Conservation (phyloP, 1,140 invertebrate species). For the Reticulitermes speratus region DNA sequence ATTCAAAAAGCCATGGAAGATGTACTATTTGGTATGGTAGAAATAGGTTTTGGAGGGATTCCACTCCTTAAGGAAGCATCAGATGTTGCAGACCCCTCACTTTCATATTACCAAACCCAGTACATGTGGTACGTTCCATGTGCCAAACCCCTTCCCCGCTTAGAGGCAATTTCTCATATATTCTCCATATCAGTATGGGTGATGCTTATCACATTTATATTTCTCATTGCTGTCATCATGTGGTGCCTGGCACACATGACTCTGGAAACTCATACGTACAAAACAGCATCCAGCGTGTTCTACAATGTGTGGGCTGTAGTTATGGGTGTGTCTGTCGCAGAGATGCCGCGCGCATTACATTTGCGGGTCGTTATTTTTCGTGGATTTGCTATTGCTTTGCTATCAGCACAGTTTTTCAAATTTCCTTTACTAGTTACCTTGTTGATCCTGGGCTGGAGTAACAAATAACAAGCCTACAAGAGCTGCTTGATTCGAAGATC, state of each 20-base stretch:
- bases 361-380: background rate
- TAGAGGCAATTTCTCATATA: background rate
- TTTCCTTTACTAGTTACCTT: background rate
- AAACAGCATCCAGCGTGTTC: background rate
- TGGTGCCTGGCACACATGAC: background rate
- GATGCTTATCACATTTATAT: background rate
- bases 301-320: background rate
- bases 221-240: background rate
- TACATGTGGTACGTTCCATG: background rate
- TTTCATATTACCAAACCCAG: background rate
- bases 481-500: background rate
- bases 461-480: background rate
- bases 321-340: background rate
- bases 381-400: background rate
- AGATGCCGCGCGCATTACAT: background rate
- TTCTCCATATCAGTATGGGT: background rate
- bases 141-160: background rate
- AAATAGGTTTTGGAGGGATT: background rate
- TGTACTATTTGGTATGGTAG: background rate
- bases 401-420: background rate
- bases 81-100: background rate
- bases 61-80: background rate
- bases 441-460: background rate
- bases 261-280: background rate
- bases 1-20: background rate